Evolutionary conservation across 2,888 invertebrate genomes (phyloP).

Genomic region (Diploptera punctata): DNA sequence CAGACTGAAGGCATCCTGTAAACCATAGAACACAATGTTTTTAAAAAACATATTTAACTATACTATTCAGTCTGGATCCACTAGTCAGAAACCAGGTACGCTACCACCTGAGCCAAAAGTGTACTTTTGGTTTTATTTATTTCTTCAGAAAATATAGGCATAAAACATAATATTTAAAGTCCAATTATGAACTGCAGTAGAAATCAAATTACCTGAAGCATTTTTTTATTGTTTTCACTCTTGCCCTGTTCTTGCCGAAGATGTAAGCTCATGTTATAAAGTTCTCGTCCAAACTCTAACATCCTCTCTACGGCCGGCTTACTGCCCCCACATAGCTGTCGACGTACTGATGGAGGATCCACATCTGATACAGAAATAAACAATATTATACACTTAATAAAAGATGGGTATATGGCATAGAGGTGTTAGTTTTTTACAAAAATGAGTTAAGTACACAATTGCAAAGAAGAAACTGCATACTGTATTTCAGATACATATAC

Average conservation of each 20-base stretch:
- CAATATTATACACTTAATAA: background rate
- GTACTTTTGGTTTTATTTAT: constrained; percentile 1
- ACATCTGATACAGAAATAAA: constrained; percentile 54
- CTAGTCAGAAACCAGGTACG: no score
- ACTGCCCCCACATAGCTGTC: constrained; percentile 69
- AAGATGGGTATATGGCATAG: background rate
- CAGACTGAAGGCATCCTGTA: constrained; percentile 91
- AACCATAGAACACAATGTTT: no score
- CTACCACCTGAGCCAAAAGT: no score
- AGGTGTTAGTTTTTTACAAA: no score
- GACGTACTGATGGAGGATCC: constrained; percentile 53
- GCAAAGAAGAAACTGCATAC: no score
- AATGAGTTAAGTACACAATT: no score
- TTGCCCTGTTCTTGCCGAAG: constrained; percentile 82
- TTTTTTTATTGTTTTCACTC: constrained; percentile 84
- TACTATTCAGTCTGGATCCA: no score
- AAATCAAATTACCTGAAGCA: constrained; percentile 93
- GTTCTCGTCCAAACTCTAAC: constrained; percentile 92
- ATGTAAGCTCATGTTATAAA: constrained; percentile 89
- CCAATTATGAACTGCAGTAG: background rate
- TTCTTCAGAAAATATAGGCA: background rate
- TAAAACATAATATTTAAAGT: constrained; percentile 1
- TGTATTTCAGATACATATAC: no score
- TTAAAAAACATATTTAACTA: constrained; percentile 54
- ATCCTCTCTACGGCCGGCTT: constrained; percentile 91